Evolutionary conservation across 1,140 invertebrate genomes (phyloP).

Genomic region (Proctacanthus coquilletti): DNA sequence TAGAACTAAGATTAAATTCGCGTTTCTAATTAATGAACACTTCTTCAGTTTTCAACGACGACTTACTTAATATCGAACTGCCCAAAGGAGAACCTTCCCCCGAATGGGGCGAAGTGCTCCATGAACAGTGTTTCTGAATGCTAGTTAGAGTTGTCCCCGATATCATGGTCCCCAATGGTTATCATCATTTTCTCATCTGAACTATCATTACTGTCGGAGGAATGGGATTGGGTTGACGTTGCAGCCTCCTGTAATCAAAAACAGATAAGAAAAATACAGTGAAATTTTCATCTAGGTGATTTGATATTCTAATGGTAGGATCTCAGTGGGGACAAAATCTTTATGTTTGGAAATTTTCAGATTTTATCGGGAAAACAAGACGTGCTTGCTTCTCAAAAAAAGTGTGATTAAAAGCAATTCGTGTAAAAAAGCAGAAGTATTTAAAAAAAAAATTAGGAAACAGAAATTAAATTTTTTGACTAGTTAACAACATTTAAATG

Average conservation of each 20-base stretch:
- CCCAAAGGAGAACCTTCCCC: too few species aligned
- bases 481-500: too few species aligned
- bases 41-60: too few species aligned
- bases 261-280: constrained; percentile 2
- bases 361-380: too few species aligned
- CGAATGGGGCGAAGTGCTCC: constrained; percentile 29
- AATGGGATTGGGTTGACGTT: constrained; percentile 42
- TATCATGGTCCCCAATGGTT: constrained; percentile 33
- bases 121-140: constrained; percentile 29
- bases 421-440: too few species aligned
- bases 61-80: too few species aligned
- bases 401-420: too few species aligned
- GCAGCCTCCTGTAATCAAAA: constrained; percentile 36
- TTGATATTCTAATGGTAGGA: background rate
- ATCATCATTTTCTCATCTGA: constrained; percentile 55
- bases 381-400: too few species aligned
- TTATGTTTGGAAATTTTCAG: constrained; percentile 5
- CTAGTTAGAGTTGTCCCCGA: constrained; percentile 29
- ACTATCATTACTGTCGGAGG: constrained; percentile 37
- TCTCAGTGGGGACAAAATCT: background rate
- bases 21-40: too few species aligned
- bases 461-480: too few species aligned
- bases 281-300: background rate
- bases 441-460: constrained; percentile 3
- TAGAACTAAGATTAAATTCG: too few species aligned